Percentiles rank a stretch among this genome's conserved stretches.
phyloP scores from a whole-genome alignment of 2,113 vertebrate species.

The Microtus pennsylvanicus region DNA sequence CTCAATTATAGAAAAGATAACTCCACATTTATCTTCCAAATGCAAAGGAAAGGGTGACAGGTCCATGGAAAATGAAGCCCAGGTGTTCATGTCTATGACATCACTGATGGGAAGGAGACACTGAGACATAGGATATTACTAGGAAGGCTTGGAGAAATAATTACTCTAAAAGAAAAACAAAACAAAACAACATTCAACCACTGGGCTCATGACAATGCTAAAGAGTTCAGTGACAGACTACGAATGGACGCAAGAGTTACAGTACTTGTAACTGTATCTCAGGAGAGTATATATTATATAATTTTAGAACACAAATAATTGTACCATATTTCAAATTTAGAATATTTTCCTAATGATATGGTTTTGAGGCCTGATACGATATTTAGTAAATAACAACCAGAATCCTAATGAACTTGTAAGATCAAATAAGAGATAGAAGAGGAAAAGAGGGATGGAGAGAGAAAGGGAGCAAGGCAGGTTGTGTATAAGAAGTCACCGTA shows the following conservation, averaged over 20 bases:
- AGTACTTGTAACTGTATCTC: background rate
- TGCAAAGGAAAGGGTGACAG: background rate
- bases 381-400: background rate
- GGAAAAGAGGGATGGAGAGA: background rate
- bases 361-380: background rate
- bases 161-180: background rate
- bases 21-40: background rate
- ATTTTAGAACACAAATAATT: background rate
- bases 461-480: background rate
- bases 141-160: background rate
- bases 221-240: background rate
- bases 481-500: background rate
- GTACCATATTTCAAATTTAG: constrained; percentile 22
- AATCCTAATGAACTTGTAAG: background rate
- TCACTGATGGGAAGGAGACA: background rate
- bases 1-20: background rate
- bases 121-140: background rate
- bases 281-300: background rate
- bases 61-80: background rate
- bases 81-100: background rate
- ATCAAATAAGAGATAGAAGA: background rate
- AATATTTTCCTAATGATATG: background rate
- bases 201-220: background rate
- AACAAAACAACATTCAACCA: background rate
- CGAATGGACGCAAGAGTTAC: background rate